Percentiles rank a stretch among this genome's conserved stretches.
Conservation (phyloP, 2,113 vertebrate genomes). For the Gymnobelideus leadbeateri region DNA sequence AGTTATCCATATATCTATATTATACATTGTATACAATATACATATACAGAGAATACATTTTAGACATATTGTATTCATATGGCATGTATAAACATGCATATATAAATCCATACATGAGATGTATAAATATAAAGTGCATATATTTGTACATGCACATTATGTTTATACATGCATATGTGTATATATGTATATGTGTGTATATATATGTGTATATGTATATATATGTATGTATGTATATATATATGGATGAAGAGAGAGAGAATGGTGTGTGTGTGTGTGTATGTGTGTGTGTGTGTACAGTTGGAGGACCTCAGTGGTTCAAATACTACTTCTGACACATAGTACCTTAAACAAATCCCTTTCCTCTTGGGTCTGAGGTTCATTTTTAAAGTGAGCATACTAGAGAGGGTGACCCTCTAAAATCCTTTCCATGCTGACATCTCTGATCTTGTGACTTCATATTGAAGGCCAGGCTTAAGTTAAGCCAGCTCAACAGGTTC, state of each 20-base stretch:
- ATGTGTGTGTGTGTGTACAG: not conserved
- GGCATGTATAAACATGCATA: not conserved
- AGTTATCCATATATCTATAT: too few relatives aligned
- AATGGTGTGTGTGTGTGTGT: too few relatives aligned
- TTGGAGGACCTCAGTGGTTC: not conserved
- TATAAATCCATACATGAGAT: not conserved
- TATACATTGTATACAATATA: not conserved
- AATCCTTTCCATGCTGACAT: not conserved
- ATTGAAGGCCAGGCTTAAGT: not conserved
- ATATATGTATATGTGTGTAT: too few relatives aligned
- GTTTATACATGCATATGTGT: too few relatives aligned
- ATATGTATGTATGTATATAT: too few relatives aligned
- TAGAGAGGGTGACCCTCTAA: not conserved
- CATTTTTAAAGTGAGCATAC: not conserved
- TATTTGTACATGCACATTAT: not conserved
- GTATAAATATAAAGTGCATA: not conserved
- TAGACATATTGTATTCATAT: not conserved
- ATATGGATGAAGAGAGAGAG: too few relatives aligned
- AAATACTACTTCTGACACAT: not conserved
- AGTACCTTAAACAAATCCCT: not conserved
- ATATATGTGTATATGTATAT: too few relatives aligned
- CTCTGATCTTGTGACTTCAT: not conserved
- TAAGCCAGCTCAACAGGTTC: not conserved
- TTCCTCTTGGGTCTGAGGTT: not conserved
- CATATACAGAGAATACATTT: not conserved